These are phyloP conservation scores for Miichthys miiuy DNA, from an alignment of 2,797 vertebrate genomes.

Conservation along the genomic window DNA sequence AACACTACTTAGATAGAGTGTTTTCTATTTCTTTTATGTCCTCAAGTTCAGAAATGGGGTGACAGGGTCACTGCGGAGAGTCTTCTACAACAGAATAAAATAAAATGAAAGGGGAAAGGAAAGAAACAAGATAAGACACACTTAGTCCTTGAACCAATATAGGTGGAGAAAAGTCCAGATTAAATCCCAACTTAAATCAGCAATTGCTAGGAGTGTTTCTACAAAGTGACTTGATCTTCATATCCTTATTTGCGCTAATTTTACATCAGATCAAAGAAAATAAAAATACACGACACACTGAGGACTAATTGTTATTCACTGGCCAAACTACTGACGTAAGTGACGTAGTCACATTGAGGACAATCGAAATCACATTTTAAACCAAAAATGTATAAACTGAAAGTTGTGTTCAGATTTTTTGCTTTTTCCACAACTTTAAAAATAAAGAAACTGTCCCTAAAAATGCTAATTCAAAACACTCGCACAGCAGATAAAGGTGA, in stretches of 20 bases:
- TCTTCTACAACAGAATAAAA: constrained; percentile 13
- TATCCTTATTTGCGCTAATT: not conserved
- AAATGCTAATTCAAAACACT: not conserved
- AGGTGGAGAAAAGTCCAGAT: not conserved
- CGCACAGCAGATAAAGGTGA: not conserved
- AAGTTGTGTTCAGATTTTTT: too few relatives aligned
- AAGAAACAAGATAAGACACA: constrained; percentile 1
- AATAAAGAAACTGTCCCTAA: not conserved
- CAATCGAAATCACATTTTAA: not conserved
- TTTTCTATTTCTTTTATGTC: constrained; percentile 9
- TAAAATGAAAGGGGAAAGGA: constrained; percentile 3
- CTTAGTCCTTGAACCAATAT: not conserved
- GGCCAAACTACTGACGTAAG: not conserved
- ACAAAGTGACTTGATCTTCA: not conserved
- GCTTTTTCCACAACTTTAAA: not conserved
- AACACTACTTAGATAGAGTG: constrained; percentile 10
- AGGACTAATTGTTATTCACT: not conserved
- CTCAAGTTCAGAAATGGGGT: not conserved
- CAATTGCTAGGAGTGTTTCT: constrained; percentile 4
- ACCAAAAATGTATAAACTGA: too few relatives aligned
- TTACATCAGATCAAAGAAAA: not conserved
- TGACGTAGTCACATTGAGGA: not conserved
- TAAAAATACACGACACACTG: not conserved
- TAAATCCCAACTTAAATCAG: constrained; percentile 18
- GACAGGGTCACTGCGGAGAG: constrained; percentile 1